Evolutionary conservation across 2,888 invertebrate species (phyloP).

Genomic region (Teleiodes luculella): DNA sequence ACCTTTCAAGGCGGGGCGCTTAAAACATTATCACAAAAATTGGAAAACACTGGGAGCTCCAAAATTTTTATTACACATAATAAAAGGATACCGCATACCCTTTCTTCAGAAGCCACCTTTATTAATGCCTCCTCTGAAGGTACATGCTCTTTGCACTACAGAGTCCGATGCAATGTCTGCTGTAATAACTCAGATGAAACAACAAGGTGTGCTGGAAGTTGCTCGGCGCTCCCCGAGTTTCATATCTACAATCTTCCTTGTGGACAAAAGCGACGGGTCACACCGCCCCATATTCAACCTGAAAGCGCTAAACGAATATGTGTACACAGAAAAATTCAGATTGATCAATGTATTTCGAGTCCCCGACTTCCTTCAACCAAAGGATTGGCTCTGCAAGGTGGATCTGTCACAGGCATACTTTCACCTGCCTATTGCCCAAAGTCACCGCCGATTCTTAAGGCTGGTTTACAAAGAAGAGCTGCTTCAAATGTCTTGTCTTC

Average conservation of each 20-base stretch:
- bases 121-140: neutral
- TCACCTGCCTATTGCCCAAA: slow-evolving; percentile 20
- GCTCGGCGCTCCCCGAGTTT: slow-evolving; percentile 25
- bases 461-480: slow-evolving; percentile 23
- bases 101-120: slow-evolving; percentile 24
- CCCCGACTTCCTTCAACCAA: slow-evolving; percentile 28
- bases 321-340: slow-evolving; percentile 22
- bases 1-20: slow-evolving; percentile 17
- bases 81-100: slow-evolving; percentile 26
- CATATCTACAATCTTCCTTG: slow-evolving; percentile 29
- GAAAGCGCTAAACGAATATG: slow-evolving; percentile 26
- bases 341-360: slow-evolving; percentile 27
- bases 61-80: slow-evolving; percentile 15
- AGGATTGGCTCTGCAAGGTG: slow-evolving; percentile 29
- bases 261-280: slow-evolving; percentile 27
- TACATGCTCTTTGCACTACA: neutral
- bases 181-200: slow-evolving; percentile 22
- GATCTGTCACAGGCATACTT: slow-evolving; percentile 30
- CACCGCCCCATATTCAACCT: slow-evolving; percentile 30
- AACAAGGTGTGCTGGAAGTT: slow-evolving; percentile 17
- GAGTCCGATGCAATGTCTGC: slow-evolving; percentile 16
- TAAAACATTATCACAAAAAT: slow-evolving; percentile 8
- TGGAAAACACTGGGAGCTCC: slow-evolving; percentile 22
- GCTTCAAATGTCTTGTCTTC: slow-evolving; percentile 31
- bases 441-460: slow-evolving; percentile 27